These are phyloP conservation scores for Selenia dentaria DNA, from an alignment of 2,888 invertebrate species.

Conservation along the genomic window DNA sequence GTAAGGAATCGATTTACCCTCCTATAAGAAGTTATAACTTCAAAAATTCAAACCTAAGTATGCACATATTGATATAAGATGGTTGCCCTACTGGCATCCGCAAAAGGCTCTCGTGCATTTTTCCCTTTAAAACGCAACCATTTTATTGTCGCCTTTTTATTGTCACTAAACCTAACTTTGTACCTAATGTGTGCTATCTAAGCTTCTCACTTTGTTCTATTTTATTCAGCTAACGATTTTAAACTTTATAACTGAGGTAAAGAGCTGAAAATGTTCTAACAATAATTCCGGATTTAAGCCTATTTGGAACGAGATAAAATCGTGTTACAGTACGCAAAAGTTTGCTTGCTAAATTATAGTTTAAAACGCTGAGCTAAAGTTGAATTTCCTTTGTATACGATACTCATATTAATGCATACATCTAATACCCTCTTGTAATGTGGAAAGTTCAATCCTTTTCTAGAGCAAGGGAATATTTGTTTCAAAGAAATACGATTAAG, in stretches of 20 bases:
- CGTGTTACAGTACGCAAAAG: background rate
- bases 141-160: constrained; percentile 47
- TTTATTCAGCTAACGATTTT: background rate
- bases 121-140: constrained; percentile 36
- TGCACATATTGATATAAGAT: too few relatives aligned
- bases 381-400: background rate
- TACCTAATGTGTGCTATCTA: constrained; percentile 28
- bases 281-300: background rate
- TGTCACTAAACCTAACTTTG: constrained; percentile 44
- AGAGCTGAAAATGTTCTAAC: background rate
- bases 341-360: background rate
- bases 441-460: constrained; percentile 14
- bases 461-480: constrained; percentile 7
- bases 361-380: background rate
- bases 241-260: background rate
- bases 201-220: constrained; percentile 8
- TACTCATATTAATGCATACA: constrained; percentile 3
- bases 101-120: constrained; percentile 40
- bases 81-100: constrained; percentile 29
- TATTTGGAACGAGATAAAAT: background rate
- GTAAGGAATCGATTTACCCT: too few relatives aligned
- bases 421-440: constrained; percentile 18
- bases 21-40: too few relatives aligned
- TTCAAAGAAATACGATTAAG: constrained; percentile 11
- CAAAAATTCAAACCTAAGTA: too few relatives aligned